phyloP scores from a whole-genome alignment of 2,113 vertebrate genomes.

The Diglossa brunneiventris region DNA sequence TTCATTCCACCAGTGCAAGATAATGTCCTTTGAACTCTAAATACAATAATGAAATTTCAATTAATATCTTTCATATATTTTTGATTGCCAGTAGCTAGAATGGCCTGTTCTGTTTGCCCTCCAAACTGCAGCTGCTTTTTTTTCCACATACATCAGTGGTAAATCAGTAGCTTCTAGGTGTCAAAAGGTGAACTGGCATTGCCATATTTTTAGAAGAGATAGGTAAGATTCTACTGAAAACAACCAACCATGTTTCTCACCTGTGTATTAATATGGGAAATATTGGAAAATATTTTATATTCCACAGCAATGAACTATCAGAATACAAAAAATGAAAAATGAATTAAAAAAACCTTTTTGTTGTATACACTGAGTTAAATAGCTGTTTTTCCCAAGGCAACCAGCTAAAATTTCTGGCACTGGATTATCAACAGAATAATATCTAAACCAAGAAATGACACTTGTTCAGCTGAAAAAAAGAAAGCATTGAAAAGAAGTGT shows the following conservation, averaged over 20 bases:
- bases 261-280: background rate
- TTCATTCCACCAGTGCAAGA: conserved; percentile 50
- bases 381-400: background rate
- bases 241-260: background rate
- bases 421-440: background rate
- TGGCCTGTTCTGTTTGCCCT: background rate
- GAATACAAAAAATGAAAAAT: background rate
- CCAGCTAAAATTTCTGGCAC: background rate
- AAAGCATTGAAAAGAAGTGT: background rate
- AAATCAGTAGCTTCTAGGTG: background rate
- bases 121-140: background rate
- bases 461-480: conserved; percentile 14
- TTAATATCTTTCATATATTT: conserved; percentile 1
- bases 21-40: conserved; percentile 56
- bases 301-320: background rate
- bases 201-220: background rate
- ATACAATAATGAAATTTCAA: conserved; percentile 50
- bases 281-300: background rate
- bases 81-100: background rate
- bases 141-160: background rate
- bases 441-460: conserved; percentile 22
- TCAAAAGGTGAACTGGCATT: background rate
- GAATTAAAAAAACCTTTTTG: background rate
- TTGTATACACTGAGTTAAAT: background rate
- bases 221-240: background rate